phyloP scores from a whole-genome alignment of 2,888 invertebrate genomes.

The Drosophila greeni region DNA sequence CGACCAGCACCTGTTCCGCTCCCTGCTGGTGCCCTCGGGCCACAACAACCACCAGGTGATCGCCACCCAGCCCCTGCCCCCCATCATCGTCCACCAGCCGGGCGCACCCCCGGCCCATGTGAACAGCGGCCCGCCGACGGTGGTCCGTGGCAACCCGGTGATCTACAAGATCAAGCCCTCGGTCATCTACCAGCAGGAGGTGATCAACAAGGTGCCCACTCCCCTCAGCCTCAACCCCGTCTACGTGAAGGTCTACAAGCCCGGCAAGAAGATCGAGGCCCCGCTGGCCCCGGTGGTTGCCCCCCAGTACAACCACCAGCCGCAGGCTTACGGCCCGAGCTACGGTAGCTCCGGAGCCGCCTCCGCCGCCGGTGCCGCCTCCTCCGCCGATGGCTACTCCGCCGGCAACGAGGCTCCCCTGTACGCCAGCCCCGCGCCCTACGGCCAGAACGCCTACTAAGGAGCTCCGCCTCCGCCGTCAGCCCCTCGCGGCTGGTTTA shows the following conservation, averaged over 20 bases:
- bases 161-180: conserved; percentile 77
- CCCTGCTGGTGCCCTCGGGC: conserved; percentile 74
- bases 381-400: conserved; percentile 57
- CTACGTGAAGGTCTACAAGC: conserved; percentile 78
- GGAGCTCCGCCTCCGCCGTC: conserved; percentile 6
- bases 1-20: conserved; percentile 74
- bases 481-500: conserved; percentile 28
- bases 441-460: conserved; percentile 61
- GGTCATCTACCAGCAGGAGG: conserved; percentile 77
- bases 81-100: conserved; percentile 76
- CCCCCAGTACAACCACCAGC: conserved; percentile 60
- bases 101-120: conserved; percentile 72
- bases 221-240: conserved; percentile 77
- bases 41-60: conserved; percentile 75
- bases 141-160: conserved; percentile 76
- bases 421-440: conserved; percentile 62
- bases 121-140: conserved; percentile 76
- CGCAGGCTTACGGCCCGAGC: conserved; percentile 36
- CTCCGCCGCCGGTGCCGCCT: conserved; percentile 38
- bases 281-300: conserved; percentile 69
- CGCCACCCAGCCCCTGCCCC: conserved; percentile 75
- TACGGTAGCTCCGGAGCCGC: conserved; percentile 40
- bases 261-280: conserved; percentile 75
- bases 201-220: conserved; percentile 77
- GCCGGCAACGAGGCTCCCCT: conserved; percentile 50